Base-by-base conservation (phyloP, 2,113 vertebrate species). In the Xiphophorus maculatus region DNA sequence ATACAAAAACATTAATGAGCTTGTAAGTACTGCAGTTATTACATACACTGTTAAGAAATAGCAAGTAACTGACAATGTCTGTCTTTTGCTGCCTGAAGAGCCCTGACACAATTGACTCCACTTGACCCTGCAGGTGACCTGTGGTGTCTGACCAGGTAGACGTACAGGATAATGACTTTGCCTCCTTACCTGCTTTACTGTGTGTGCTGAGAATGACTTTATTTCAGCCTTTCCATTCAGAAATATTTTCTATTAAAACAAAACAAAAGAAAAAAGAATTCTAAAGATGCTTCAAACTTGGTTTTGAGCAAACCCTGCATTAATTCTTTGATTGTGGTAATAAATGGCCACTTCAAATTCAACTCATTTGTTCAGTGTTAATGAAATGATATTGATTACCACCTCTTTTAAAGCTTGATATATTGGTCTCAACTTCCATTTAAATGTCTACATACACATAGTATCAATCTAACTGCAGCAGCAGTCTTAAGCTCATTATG, bases 401-500 rank as follows among this genome's bases (percentile, higher is more conserved):
- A n/a, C 2, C 37, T 29, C 9, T 42, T 67, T 40, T 67, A 69
- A 32, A 32, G 44, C 29, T 54, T 61, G 11, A 71, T 11, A 27
- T 32, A 33, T 30, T 6, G 64, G 3, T 30, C 54, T 44, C 1
- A 77, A 27, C 44, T 72, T 67, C 63, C 25, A 63, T 22, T 73
- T 62, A 63, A 7, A 68, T 28, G 12, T 48, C 17, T 32, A 33
- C n/a, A 35, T n/a, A 22, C 69, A 30, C 48, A 70, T 25, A 66
- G 32, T 28, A 65, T 82, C 63, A 77, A 29, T 66, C 19, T 40
- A 54, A 11, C 1, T 14, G 13, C 15, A 9, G 44, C 78, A 69
- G 62, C 29, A 66, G 64, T 30, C 22, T 25, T 60, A 33, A 67
- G n/a, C 74, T 76, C 15, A 13, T 58, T 22, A 32, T 74, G 60